Conservation (phyloP, 2,797 vertebrate species). For the Novumbra hubbsi region DNA sequence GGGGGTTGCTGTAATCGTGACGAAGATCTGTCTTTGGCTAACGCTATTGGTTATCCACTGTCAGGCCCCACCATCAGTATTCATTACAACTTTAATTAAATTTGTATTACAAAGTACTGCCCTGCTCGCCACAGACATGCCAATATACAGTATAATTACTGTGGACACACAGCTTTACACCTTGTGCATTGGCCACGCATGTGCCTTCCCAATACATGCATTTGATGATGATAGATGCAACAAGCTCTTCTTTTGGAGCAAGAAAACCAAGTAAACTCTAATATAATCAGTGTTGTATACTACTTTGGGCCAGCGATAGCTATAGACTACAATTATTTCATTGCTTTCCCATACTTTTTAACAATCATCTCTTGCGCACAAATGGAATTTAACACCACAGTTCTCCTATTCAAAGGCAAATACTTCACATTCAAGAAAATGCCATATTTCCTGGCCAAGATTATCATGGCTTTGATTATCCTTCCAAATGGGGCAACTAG, state of each 20-base stretch:
- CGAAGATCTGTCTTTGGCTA: constrained; percentile 1
- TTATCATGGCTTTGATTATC: constrained; percentile 6
- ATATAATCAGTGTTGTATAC: not conserved
- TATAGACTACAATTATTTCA: not conserved
- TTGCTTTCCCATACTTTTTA: not conserved
- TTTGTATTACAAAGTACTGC: constrained; percentile 24
- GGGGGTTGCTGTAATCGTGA: constrained; percentile 1
- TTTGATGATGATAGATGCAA: not conserved
- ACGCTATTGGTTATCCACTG: constrained; percentile 13
- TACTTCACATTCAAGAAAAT: not conserved
- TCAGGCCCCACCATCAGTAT: constrained; percentile 5
- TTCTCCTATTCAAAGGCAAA: constrained; percentile 6
- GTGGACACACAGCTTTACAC: constrained; percentile 8
- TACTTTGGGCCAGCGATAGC: not conserved
- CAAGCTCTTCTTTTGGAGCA: not conserved
- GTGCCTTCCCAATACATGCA: not conserved
- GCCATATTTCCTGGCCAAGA: not conserved
- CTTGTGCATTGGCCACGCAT: not conserved
- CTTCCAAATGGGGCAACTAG: constrained; percentile 18
- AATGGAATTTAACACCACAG: not conserved
- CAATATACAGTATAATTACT: constrained; percentile 13
- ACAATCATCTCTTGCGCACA: not conserved
- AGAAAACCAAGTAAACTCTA: not conserved
- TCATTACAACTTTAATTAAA: constrained; percentile 21
- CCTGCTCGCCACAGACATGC: constrained; percentile 12